Evolutionary conservation across 1,140 invertebrate species (phyloP).

Genomic region (Cyclina sinensis): DNA sequence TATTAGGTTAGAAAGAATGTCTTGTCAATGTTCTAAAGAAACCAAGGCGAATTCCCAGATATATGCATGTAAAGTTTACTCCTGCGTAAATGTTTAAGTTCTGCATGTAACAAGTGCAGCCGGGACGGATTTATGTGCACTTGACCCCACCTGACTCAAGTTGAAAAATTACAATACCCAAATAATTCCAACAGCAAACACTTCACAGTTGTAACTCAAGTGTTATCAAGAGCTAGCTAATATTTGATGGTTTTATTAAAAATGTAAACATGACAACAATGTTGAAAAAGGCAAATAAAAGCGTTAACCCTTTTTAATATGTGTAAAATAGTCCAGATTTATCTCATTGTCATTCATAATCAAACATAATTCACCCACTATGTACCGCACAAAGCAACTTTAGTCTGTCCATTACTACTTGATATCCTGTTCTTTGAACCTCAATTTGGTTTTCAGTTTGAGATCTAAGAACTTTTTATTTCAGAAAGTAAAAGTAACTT

Average conservation of each 20-base stretch:
- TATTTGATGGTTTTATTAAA: conserved; percentile 62
- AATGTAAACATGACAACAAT: conserved; percentile 53
- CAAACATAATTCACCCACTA: conserved; percentile 8
- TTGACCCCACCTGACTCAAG: no score
- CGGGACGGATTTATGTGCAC: no score
- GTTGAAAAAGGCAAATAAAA: conserved; percentile 21
- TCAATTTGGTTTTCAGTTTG: not conserved
- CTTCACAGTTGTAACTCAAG: conserved; percentile 25
- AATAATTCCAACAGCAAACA: not conserved
- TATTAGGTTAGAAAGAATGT: no score
- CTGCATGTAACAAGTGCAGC: no score
- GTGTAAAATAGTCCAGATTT: not conserved
- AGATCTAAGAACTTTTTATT: no score
- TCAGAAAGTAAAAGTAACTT: no score
- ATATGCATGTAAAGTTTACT: no score
- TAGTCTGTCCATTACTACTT: not conserved
- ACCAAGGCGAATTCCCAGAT: no score
- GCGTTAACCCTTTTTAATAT: not conserved
- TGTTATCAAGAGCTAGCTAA: conserved; percentile 37
- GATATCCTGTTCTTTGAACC: not conserved
- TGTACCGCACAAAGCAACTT: not conserved
- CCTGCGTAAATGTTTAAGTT: no score
- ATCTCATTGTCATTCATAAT: not conserved
- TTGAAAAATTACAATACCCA: no score
- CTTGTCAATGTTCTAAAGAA: no score